Percentiles rank a stretch among this genome's conserved stretches.
Conservation (phyloP, 2,888 invertebrate genomes). For the Actias luna region DNA sequence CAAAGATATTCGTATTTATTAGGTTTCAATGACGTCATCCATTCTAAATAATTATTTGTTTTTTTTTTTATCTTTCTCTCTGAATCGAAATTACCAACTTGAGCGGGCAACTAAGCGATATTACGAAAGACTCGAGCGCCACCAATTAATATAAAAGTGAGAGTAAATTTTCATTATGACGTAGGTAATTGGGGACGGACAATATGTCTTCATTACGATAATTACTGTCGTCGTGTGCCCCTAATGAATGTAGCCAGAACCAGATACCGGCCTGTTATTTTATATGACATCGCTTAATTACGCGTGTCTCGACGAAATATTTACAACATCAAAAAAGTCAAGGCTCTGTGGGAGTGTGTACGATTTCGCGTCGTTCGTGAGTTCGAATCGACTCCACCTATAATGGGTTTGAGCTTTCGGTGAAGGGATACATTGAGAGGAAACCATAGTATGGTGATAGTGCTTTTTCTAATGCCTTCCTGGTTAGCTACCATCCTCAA, state of each 20-base stretch:
- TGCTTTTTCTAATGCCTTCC: no score
- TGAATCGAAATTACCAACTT: background rate
- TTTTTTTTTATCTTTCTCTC: background rate
- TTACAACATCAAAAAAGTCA: background rate
- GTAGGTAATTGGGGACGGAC: constrained; percentile 4
- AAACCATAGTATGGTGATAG: no score
- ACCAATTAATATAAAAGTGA: constrained; percentile 4
- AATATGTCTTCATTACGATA: constrained; percentile 2
- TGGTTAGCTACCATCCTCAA: no score
- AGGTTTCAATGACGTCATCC: no score
- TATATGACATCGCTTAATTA: background rate
- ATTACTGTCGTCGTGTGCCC: background rate
- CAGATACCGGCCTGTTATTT: background rate
- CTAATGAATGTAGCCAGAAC: background rate
- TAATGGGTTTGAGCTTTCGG: no score
- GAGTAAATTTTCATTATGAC: constrained; percentile 10
- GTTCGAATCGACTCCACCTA: no score
- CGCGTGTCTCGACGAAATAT: background rate
- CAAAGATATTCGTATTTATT: no score
- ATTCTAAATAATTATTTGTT: no score
- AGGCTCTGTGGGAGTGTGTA: no score
- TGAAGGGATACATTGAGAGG: no score
- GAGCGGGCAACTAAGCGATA: background rate
- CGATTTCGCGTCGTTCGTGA: no score
- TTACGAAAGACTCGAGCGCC: background rate